Base-by-base conservation (phyloP, 2,113 vertebrate species). In the Rafetus swinhoei region DNA sequence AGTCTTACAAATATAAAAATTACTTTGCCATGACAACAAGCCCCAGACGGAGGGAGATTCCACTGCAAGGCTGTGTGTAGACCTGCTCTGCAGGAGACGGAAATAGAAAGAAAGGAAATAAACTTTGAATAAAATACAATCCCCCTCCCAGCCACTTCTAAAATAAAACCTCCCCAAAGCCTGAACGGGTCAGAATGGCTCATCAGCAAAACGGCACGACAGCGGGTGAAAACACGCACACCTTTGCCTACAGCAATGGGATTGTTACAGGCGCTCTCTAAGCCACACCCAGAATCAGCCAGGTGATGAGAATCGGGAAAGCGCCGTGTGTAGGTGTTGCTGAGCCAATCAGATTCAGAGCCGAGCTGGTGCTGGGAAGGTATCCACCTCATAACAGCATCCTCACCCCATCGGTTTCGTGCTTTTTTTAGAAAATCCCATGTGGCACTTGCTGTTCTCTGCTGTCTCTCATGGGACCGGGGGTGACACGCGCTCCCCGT, bases 281-380 rank as follows among this genome's bases (percentile, higher is more conserved):
- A 97, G 93, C 84, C 90, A 96, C 94, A 96, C 93, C 93, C 84
- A 90, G 81, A 91, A 96, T 96, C 96, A 97, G 87, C 54, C 79
- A 95, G 95, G 92, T 59, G 81, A 59, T 0, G 15, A 94, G 96
- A 95, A 90, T 6, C 82, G 95, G 88, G 86, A 84, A 93, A 88
- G 91, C 53, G 90, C 91, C 76, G 21, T 14, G 81, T 86, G 90
- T 93, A 84, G 85, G 94, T 80, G 62, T 18, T 0, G 87, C 12
- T 55, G 85, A 96, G 82, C 91, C 94, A 93, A 94, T 95, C 86
- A 95, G 91, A 97, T 97, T 95, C 94, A 69, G 74, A 60, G 96
- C 59, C 12, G 87, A 91, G 81, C n/a, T 24, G 29, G 56, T 62
- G 69, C 93, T 74, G 88, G 77, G 80, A 35, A 32, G 29, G 84